Percentiles rank a stretch among this genome's conserved stretches.
Conservation (phyloP, 2,888 invertebrate genomes). For the Ceratothoa steindachneri region DNA sequence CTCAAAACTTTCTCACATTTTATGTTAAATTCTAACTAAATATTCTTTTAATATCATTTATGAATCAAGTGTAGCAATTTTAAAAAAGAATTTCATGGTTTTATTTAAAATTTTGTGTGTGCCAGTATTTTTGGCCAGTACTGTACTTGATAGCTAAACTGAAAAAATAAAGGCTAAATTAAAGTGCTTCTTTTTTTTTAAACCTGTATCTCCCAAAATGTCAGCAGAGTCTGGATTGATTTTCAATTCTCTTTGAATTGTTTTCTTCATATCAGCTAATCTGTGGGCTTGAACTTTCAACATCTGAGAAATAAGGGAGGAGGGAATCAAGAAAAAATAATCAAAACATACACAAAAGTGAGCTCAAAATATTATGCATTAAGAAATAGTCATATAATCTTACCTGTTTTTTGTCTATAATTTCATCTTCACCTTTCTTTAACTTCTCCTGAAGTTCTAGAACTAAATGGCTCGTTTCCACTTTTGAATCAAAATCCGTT, state of each 20-base stretch:
- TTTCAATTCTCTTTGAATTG: conserved; percentile 76
- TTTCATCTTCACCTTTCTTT: conserved; percentile 28
- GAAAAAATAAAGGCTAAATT: no score
- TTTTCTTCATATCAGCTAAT: conserved; percentile 83
- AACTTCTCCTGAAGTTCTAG: conserved; percentile 14
- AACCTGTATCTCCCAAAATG: neutral
- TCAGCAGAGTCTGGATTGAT: conserved; percentile 28
- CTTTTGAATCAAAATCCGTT: conserved; percentile 19
- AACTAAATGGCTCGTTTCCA: conserved; percentile 27
- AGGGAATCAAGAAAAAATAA: neutral
- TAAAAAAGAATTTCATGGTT: no score
- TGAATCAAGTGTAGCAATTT: no score
- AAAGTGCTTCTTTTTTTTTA: no score
- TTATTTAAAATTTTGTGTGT: no score
- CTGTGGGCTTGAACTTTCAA: conserved; percentile 84
- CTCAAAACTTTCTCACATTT: no score
- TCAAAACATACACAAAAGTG: neutral
- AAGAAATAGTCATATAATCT: neutral
- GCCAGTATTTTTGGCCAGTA: no score
- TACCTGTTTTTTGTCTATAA: conserved; percentile 40
- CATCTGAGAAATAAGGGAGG: conserved; percentile 51
- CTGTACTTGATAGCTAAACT: no score
- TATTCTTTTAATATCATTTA: no score
- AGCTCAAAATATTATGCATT: neutral
- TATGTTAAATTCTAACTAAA: no score